Evolutionary conservation across 2,113 vertebrate genomes (phyloP).

Genomic region (Vireo altiloquus): DNA sequence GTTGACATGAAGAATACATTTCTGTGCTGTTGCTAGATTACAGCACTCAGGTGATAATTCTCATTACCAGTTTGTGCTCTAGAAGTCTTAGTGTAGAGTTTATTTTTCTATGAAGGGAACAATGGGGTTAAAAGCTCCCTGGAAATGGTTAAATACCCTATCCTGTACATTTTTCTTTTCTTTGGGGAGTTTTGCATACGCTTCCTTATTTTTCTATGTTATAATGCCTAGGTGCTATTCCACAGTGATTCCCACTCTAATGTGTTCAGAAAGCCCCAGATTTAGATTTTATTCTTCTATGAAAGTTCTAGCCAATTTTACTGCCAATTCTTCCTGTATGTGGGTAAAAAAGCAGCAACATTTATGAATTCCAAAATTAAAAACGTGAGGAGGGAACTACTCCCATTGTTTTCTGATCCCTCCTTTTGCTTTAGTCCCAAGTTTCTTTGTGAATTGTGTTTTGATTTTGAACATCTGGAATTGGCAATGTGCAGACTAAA

Average conservation of each 20-base stretch:
- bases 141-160: neutral
- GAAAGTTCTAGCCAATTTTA: neutral
- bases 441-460: neutral
- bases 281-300: neutral
- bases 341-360: neutral
- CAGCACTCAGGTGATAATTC: neutral
- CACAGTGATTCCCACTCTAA: neutral
- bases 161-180: neutral
- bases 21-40: neutral
- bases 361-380: neutral
- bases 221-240: neutral
- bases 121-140: neutral
- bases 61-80: neutral
- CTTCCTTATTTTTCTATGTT: neutral
- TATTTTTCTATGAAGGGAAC: neutral
- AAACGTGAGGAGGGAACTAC: neutral
- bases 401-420: neutral
- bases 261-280: neutral
- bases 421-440: neutral
- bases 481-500: fast-evolving
- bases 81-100: neutral
- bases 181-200: neutral
- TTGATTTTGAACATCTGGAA: neutral
- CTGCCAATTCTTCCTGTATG: neutral
- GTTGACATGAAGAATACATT: neutral